These are phyloP conservation scores for Anthonomus grandis DNA, from an alignment of 1,140 invertebrate genomes.

Conservation along the genomic window DNA sequence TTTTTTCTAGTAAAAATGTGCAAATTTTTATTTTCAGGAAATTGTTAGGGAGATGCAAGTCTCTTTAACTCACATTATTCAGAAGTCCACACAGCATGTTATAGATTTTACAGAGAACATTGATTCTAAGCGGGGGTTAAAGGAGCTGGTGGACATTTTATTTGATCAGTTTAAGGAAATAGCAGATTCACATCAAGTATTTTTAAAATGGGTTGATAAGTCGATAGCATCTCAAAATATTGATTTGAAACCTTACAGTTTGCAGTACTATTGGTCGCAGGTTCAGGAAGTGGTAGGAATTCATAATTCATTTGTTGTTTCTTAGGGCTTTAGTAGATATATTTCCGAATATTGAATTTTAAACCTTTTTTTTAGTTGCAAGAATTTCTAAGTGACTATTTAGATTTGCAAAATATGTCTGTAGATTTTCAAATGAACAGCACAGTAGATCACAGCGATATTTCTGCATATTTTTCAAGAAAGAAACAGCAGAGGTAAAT, in stretches of 20 bases:
- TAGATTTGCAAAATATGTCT: slow-evolving; percentile 73
- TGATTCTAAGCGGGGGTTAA: slow-evolving; percentile 48
- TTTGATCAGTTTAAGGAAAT: slow-evolving; percentile 74
- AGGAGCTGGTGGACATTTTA: slow-evolving; percentile 61
- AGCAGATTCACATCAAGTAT: slow-evolving; percentile 63
- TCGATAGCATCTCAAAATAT: slow-evolving; percentile 56
- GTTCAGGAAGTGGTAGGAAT: slow-evolving; percentile 79
- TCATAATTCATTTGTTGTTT: too few relatives aligned
- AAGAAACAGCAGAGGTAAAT: slow-evolving; percentile 60
- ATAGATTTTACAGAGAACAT: slow-evolving; percentile 52
- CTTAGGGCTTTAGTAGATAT: slow-evolving; percentile 1
- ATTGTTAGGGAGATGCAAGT: slow-evolving; percentile 78
- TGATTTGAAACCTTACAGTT: slow-evolving; percentile 64
- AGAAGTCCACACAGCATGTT: slow-evolving; percentile 72
- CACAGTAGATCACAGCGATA: slow-evolving; percentile 59
- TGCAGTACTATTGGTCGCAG: slow-evolving; percentile 83
- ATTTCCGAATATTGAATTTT: slow-evolving; percentile 1
- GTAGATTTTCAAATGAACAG: slow-evolving; percentile 57
- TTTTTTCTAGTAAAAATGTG: too few relatives aligned
- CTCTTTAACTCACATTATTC: slow-evolving; percentile 73
- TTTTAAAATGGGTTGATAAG: slow-evolving; percentile 61
- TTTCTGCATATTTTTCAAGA: slow-evolving; percentile 64
- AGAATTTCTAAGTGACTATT: slow-evolving; percentile 74
- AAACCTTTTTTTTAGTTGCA: slow-evolving; percentile 66
- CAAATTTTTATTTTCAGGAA: slow-evolving; percentile 55